Evolutionary conservation across 2,888 invertebrate species (phyloP), one percentile per base, ranked within the genome.

Genomic region (Microchrysa polita): DNA sequence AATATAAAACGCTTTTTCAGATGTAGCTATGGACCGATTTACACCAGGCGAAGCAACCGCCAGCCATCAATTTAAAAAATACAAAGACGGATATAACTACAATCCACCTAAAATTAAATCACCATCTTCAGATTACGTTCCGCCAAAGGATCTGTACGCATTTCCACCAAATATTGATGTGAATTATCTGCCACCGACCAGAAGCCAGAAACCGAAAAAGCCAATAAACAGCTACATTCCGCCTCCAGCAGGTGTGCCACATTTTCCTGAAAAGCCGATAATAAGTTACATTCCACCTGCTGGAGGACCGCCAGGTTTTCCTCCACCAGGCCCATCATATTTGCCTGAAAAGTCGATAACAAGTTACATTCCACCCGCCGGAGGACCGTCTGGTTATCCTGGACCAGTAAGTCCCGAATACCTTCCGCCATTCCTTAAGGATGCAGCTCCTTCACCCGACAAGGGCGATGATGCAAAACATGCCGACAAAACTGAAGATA

Each of bases 31-130:
- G 34, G 84, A 84, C 78, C 81, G 84, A 7, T 84, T 83, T 76
- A 78, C 83, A 0, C 85, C 84, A 0, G 81, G 83, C 9, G 83
- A 85, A 78, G 82, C 79, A 1, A 82, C 82, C 7, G 83, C 81
- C 1, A 79, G 82, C 0, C 75, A 74, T 10, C n/a, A 73, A 76
- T 74, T 82, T 80, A 74, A 80, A 74, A 73, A 77, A 74, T 72
- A 77, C 78, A 27, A 78, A 75, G 76, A 77, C 34, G 72, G 79
- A 14, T 79, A 78, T 74, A 75, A 80, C 61, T 77, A 79, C 63
- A 78, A 78, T 67, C 77, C 75, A 10, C 72, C 75, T 55, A 55
- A 72, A 67, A 72, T 53, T 52, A 63, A 63, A 65, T 9, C 40
- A 18, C 34, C 67, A 18, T 5, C 27, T 7, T n/a, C 12, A 23